phyloP scores from a whole-genome alignment of 1,140 invertebrate genomes.

The Drosophila gunungcola region DNA sequence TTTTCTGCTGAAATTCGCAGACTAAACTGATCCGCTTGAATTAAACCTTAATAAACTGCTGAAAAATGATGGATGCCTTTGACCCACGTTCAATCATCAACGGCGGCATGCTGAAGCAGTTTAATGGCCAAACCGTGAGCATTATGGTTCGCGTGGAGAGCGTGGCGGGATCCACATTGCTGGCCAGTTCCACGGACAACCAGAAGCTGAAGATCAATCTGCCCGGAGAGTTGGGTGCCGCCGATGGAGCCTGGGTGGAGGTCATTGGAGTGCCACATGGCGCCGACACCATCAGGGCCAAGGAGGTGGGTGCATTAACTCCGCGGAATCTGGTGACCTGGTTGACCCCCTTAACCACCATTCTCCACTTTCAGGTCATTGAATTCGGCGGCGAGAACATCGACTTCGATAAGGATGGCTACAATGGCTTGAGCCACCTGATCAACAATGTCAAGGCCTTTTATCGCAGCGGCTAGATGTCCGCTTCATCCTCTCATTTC shows the following conservation, averaged over 20 bases:
- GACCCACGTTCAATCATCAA: constrained; percentile 70
- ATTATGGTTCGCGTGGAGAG: constrained; percentile 74
- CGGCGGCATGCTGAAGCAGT: constrained; percentile 71
- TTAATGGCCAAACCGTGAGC: constrained; percentile 64
- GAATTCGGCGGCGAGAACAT: constrained; percentile 70
- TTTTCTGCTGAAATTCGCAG: constrained; percentile 1
- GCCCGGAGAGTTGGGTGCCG: constrained; percentile 40
- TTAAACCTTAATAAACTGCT: background rate
- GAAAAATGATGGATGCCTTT: constrained; percentile 51
- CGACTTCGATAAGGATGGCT: constrained; percentile 76
- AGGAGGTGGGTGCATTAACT: constrained; percentile 16
- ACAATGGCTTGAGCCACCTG: constrained; percentile 71
- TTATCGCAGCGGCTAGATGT: constrained; percentile 48
- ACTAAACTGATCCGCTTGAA: background rate
- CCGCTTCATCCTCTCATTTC: background rate
- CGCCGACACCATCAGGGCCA: constrained; percentile 53
- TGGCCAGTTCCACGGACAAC: constrained; percentile 66
- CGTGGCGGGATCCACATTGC: constrained; percentile 61
- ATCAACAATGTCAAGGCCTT: constrained; percentile 75
- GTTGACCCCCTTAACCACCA: too few relatives aligned
- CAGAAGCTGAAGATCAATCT: constrained; percentile 68
- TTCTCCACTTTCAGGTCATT: constrained; percentile 54
- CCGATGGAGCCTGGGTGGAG: constrained; percentile 70
- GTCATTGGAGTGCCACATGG: constrained; percentile 69
- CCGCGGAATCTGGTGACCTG: too few relatives aligned